Evolutionary conservation across 2,797 vertebrate genomes (phyloP).

Genomic region (Phoebastria nigripes): DNA sequence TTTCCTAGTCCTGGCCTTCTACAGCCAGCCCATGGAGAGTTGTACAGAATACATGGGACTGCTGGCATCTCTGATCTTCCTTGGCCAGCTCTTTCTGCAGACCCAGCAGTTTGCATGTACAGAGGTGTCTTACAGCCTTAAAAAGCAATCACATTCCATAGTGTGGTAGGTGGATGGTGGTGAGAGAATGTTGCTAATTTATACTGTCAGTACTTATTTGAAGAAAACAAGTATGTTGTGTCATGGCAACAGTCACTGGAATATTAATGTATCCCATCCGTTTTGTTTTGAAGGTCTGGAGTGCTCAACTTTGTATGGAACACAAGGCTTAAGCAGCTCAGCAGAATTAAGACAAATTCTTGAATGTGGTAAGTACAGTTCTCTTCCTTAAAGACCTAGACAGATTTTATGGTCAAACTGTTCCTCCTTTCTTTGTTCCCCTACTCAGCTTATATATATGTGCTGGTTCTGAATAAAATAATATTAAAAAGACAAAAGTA

Average conservation of each 20-base stretch:
- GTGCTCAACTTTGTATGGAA: conserved; percentile 88
- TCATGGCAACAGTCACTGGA: background rate
- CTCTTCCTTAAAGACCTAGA: background rate
- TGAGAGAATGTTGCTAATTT: background rate
- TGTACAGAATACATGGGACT: background rate
- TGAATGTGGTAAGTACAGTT: conserved; percentile 83
- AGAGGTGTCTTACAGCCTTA: background rate
- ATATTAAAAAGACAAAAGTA: background rate
- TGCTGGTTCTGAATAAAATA: background rate
- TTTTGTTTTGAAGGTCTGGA: conserved; percentile 85
- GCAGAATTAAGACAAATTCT: conserved; percentile 90
- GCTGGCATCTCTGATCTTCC: background rate
- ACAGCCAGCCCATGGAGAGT: background rate
- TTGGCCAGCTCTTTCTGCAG: background rate
- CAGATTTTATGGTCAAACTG: background rate
- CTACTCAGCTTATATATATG: background rate
- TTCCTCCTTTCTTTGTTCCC: background rate
- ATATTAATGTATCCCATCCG: background rate
- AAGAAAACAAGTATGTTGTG: background rate
- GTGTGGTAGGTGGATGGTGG: background rate
- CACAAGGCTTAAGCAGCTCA: conserved; percentile 83
- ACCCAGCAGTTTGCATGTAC: background rate
- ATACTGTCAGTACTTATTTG: background rate
- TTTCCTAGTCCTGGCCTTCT: background rate
- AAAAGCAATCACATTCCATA: background rate